phyloP scores from a whole-genome alignment of 2,113 vertebrate species.

The Junco hyemalis region DNA sequence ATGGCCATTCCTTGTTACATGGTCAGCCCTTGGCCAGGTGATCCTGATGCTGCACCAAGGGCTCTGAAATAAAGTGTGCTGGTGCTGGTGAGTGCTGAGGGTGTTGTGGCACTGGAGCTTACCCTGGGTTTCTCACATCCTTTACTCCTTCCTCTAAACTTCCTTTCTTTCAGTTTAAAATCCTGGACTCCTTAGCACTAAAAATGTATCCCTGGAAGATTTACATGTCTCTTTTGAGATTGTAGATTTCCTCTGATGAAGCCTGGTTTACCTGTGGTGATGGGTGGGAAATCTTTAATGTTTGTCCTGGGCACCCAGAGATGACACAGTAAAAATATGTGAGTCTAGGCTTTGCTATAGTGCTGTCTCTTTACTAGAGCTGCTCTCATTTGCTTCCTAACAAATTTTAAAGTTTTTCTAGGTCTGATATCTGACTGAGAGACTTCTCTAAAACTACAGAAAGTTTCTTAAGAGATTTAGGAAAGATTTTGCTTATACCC shows the following conservation, averaged over 20 bases:
- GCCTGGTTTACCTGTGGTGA: not conserved
- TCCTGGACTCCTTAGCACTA: not conserved
- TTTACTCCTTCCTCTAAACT: not conserved
- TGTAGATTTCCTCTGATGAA: not conserved
- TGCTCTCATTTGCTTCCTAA: not conserved
- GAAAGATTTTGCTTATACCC: not conserved
- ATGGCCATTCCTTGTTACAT: not conserved
- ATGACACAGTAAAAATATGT: fast-evolving
- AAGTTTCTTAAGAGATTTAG: not conserved
- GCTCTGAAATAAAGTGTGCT: not conserved
- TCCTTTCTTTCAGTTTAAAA: not conserved
- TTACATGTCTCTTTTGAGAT: fast-evolving
- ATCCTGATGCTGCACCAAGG: fast-evolving
- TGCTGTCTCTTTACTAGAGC: not conserved
- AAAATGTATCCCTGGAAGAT: not conserved
- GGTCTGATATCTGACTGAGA: not conserved
- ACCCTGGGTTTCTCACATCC: not conserved
- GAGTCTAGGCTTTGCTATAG: not conserved
- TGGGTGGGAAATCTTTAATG: not conserved
- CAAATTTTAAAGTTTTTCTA: not conserved
- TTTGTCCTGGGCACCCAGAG: not conserved
- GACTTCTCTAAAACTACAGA: not conserved
- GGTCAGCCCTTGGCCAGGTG: not conserved
- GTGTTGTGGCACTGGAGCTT: not conserved
- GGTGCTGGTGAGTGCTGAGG: not conserved